A percentile compares a stretch with the other conserved stretches of the same genome.
These are phyloP conservation scores for Danaus melanippus DNA, from an alignment of 1,140 invertebrate genomes.

Conservation along the genomic window DNA sequence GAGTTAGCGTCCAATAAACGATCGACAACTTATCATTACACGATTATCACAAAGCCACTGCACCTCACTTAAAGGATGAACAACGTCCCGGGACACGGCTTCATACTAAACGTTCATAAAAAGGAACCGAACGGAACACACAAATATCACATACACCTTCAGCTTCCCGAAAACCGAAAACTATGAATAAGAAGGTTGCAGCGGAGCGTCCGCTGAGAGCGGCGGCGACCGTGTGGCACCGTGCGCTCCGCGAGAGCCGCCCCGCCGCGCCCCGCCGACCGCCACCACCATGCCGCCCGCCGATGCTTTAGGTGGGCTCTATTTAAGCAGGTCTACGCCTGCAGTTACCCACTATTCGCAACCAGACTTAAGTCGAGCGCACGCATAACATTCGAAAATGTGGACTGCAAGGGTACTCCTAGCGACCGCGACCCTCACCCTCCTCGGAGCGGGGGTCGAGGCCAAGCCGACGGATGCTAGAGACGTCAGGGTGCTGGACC, in stretches of 20 bases:
- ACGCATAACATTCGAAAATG: conserved; percentile 21
- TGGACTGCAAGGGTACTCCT: not conserved
- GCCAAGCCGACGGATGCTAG: conserved; percentile 12
- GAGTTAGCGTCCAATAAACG: too few relatives aligned
- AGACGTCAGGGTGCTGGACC: conserved; percentile 24
- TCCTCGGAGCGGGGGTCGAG: conserved; percentile 10
- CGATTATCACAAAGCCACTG: too few relatives aligned
- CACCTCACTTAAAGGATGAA: too few relatives aligned
- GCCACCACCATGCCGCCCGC: conserved; percentile 4
- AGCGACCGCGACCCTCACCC: conserved; percentile 1
- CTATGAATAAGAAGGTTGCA: too few relatives aligned
- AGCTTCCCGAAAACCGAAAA: not conserved
- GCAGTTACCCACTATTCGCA: conserved; percentile 35
- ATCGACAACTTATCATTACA: too few relatives aligned
- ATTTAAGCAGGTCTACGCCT: conserved; percentile 16
- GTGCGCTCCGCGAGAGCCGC: not conserved
- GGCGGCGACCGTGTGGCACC: not conserved
- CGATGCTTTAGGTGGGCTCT: conserved; percentile 7
- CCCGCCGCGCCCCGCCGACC: not conserved
- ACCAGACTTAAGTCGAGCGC: conserved; percentile 29
- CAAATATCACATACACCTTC: not conserved
- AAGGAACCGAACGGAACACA: not conserved
- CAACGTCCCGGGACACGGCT: too few relatives aligned
- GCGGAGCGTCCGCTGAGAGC: too few relatives aligned
- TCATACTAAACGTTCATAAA: too few relatives aligned